Evolutionary conservation across 1,140 invertebrate species (phyloP), one percentile per base, ranked within the genome.

Genomic region (Marisa cornuarietis): DNA sequence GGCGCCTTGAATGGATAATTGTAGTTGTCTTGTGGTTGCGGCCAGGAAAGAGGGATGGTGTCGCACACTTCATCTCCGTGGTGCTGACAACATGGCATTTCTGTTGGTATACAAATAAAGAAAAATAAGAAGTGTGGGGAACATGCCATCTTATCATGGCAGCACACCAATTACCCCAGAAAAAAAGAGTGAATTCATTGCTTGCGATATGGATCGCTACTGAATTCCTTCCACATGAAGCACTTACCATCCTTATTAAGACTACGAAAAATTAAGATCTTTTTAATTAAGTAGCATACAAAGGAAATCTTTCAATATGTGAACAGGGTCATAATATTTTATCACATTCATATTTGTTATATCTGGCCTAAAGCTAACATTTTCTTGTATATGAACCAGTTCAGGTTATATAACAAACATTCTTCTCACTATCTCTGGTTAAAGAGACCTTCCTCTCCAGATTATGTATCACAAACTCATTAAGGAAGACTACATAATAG

Each of bases 51-150:
- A 97, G 94, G 6, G 95, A 94, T 26, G 98, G 98, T 83, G 96
- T 97, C 0, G 96, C 96, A 89, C 98, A 99, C 90, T 96, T 95
- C 96, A 99, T 98, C 91, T 96, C 95, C 78, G 95, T 96, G 20
- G 95, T 92, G 91, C 96, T 98, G 20, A 97, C 90, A 18, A 98
- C 96, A 42, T 93, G 93, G 90, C 98, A 99, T 49, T 90, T 86
- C 92, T 93, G 83, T 42, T 86, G 87, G 82, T 82, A 84, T 49
- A 85, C 51, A 80, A 83, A 65, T 6, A 65, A 71, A n/a, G n/a
- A n/a, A 75, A 20, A 69, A 65, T n/a, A 73, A 63, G 8, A 16
- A 68, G n/a, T 51, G n/a, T 20, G 52, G 63, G n/a, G 63, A 62
- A 69, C 63, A 73, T 10, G 14, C n/a, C 22, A 4, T 14, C 7